Evolutionary conservation across 30 jellyfish, hydroid and myxozoan species (phyloP).

Genomic region (Haliclystus octoradiatus): DNA sequence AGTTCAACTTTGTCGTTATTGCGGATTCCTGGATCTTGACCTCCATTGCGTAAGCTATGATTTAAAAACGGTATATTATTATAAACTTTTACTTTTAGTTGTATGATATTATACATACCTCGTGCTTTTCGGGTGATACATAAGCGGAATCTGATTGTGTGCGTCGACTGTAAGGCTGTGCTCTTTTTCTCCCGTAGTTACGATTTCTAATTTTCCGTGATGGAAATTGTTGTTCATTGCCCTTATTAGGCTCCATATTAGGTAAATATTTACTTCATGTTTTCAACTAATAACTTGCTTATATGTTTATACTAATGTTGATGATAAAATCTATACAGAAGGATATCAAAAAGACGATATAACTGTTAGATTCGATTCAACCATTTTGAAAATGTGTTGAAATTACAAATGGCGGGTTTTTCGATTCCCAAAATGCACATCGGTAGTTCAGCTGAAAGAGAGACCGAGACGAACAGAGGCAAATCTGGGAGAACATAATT

Average conservation of each 20-base stretch:
- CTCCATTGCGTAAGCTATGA: too few relatives aligned
- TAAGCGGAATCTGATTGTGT: background rate
- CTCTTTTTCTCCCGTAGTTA: background rate
- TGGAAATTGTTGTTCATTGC: background rate
- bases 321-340: too few relatives aligned
- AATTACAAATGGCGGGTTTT: constrained; percentile 1
- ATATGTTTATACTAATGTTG: background rate
- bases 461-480: too few relatives aligned
- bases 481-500: too few relatives aligned
- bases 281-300: background rate
- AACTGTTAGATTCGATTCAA: background rate
- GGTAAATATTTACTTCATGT: background rate
- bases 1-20: too few relatives aligned
- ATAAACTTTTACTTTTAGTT: too few relatives aligned
- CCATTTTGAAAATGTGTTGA: constrained; percentile 1
- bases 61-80: too few relatives aligned
- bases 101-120: too few relatives aligned
- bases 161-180: background rate
- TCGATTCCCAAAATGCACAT: background rate
- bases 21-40: too few relatives aligned
- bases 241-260: background rate
- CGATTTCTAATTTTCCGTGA: background rate
- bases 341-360: too few relatives aligned
- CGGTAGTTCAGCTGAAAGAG: too few relatives aligned
- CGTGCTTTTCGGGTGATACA: too few relatives aligned